phyloP scores from a whole-genome alignment of 2,113 vertebrate species.

The Zapus hudsonius region DNA sequence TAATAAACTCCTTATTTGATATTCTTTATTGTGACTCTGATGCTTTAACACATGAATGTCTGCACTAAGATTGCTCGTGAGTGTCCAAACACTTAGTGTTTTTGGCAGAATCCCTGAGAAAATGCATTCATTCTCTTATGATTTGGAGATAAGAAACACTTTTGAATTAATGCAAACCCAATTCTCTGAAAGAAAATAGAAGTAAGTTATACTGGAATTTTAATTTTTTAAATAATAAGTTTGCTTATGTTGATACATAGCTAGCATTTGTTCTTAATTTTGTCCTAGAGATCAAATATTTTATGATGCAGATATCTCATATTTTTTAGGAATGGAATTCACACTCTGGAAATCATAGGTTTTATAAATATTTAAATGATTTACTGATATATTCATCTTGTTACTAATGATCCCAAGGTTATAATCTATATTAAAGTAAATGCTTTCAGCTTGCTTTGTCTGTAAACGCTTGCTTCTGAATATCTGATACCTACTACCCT shows the following conservation, averaged over 20 bases:
- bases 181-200: not conserved
- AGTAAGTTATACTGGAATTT: not conserved
- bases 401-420: not conserved
- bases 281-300: not conserved
- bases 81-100: not conserved
- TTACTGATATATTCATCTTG: not conserved
- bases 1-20: not conserved
- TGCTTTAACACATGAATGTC: not conserved
- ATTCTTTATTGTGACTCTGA: not conserved
- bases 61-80: not conserved
- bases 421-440: not conserved
- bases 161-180: not conserved
- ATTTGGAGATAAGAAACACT: not conserved
- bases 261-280: not conserved
- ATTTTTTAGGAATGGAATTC: not conserved
- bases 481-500: not conserved
- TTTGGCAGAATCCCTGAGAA: not conserved
- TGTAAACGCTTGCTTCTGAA: not conserved
- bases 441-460: not conserved
- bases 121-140: not conserved
- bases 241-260: not conserved
- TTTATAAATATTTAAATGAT: not conserved
- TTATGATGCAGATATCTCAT: not conserved
- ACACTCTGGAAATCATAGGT: not conserved
- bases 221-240: not conserved